These are phyloP conservation scores for Congeria kusceri DNA, from an alignment of 2,888 invertebrate genomes.

Conservation along the genomic window DNA sequence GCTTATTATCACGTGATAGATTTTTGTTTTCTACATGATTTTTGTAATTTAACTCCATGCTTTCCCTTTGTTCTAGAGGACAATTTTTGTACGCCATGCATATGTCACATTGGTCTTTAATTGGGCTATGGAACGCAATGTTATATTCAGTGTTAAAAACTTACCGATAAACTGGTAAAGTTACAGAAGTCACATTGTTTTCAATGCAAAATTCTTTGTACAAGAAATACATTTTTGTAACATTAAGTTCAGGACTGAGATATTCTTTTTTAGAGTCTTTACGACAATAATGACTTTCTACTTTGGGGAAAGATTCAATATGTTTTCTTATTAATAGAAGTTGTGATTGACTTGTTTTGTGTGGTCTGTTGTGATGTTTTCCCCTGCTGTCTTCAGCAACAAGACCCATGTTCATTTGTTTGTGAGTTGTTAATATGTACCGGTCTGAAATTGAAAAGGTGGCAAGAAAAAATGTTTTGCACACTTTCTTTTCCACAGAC, in stretches of 20 bases:
- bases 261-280: slow-evolving; percentile 21
- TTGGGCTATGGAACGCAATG: slow-evolving; percentile 26
- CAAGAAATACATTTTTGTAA: slow-evolving; percentile 24
- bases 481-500: slow-evolving; percentile 13
- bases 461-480: slow-evolving; percentile 34
- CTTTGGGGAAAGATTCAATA: slow-evolving; percentile 31
- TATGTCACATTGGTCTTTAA: slow-evolving; percentile 29
- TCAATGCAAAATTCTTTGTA: slow-evolving; percentile 4
- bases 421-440: slow-evolving; percentile 9
- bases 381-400: slow-evolving; percentile 4
- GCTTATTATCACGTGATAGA: slow-evolving; percentile 15
- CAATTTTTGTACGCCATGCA: slow-evolving; percentile 7
- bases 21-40: slow-evolving; percentile 32
- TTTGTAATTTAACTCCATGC: slow-evolving; percentile 1
- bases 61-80: slow-evolving; percentile 7
- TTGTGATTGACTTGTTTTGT: slow-evolving; percentile 5
- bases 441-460: slow-evolving; percentile 25
- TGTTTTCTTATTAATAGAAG: slow-evolving; percentile 9
- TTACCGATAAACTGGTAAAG: slow-evolving; percentile 13
- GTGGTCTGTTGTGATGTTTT: slow-evolving; percentile 16
- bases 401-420: not conserved
- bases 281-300: slow-evolving; percentile 52
- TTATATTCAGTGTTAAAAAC: slow-evolving; percentile 33
- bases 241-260: slow-evolving; percentile 18
- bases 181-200: not conserved